Base-by-base conservation (phyloP, 2,888 invertebrate genomes). In the Gymnocheta viridis region DNA sequence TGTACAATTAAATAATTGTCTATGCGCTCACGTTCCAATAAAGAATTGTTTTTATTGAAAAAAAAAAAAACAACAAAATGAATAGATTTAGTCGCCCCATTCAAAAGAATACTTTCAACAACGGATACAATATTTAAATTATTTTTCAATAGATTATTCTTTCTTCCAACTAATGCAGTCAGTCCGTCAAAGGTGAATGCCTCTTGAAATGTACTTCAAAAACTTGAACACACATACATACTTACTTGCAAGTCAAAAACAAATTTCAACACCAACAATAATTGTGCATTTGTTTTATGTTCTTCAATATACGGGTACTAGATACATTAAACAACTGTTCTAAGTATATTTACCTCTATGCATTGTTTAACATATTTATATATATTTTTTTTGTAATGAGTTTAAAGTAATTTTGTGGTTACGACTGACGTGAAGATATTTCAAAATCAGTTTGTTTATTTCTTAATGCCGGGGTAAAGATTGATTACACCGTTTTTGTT, bases 101-200 rank as follows among this genome's bases (percentile, higher is more conserved):
- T 54, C 27, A 51, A 51, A 5, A 3, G 4, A 51, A 24, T n/a
- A n/a, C n/a, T n/a, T n/a, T 51, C 10, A 27, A 54, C 27, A 64
- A 64, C 4, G n/a, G 17, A 54, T 41, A 19, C 27, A 41, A 62
- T 73, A 51, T 51, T 60, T 49, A 38, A 35, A 51, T 10, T 49
- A 22, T 47, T 47, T 19, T 47, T 3, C 17, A 17, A 47, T 19
- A 47, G 17, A 2, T 47, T 17, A 17, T 19, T 2, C 44, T 2
- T 44, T 6, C 17, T 19, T 12, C 2, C 19, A 32, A 32, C 10
- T 58, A 67, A 41, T 69, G 62, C 80, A 70, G 44, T 54, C 66
- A 77, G 38, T 60, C 66, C 72, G 38, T 60, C 49, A 77, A 60
- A 83, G 83, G 70, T 83, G 80, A 83, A 83, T 83, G 80, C 54